A percentile compares a stretch with the other conserved stretches of the same genome.
Evolutionary conservation across 2,113 vertebrate species (phyloP).

Genomic region (Chionis minor): DNA sequence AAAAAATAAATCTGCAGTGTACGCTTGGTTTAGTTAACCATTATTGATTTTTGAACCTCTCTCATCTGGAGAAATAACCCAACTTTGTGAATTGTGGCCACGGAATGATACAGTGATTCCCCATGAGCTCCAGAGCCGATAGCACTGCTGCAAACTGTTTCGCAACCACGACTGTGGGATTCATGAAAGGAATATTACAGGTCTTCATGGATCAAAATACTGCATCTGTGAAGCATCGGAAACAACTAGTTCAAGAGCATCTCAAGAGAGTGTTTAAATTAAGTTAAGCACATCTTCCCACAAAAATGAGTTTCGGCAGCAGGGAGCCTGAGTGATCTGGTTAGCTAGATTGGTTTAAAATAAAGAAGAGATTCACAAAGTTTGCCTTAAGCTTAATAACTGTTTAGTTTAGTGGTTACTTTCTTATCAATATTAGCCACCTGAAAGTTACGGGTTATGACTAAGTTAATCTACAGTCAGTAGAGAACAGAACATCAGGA

Average conservation of each 20-base stretch:
- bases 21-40: not conserved
- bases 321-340: not conserved
- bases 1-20: not conserved
- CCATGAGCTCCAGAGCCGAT: not conserved
- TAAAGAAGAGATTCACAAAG: not conserved
- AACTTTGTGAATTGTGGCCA: not conserved
- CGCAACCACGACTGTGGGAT: not conserved
- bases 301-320: not conserved
- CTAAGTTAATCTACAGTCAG: not conserved
- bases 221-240: not conserved
- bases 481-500: not conserved
- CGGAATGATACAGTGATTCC: not conserved
- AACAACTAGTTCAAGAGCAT: not conserved
- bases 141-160: not conserved
- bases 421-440: not conserved
- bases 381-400: not conserved
- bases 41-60: not conserved
- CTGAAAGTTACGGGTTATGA: not conserved
- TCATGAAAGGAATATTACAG: slow-evolving; percentile 8
- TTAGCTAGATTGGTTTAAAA: not conserved
- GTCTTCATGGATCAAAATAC: slow-evolving; percentile 26
- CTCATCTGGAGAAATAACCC: not conserved
- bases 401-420: not conserved
- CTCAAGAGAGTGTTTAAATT: slow-evolving; percentile 5
- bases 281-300: not conserved